phyloP scores from a whole-genome alignment of 2,888 invertebrate species.

The Baccha elongata region DNA sequence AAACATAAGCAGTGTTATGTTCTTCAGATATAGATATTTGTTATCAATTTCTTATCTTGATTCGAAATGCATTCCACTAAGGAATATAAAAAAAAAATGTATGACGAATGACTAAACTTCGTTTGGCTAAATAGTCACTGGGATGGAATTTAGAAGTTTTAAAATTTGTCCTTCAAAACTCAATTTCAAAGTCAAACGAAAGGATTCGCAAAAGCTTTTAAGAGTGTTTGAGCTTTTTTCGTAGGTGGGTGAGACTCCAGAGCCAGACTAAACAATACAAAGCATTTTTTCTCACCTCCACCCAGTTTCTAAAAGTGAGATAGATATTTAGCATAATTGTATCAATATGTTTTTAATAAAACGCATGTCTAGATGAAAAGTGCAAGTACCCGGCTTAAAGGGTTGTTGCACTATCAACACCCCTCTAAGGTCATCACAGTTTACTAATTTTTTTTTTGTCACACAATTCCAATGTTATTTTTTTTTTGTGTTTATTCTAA shows the following conservation, averaged over 20 bases:
- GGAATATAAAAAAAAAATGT: background rate
- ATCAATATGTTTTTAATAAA: background rate
- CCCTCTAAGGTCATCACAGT: constrained; percentile 61
- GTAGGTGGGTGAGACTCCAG: constrained; percentile 14
- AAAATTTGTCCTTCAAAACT: constrained; percentile 74
- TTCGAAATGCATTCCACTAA: background rate
- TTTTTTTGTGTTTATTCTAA: too few species aligned
- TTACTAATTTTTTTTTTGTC: background rate
- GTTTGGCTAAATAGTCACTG: constrained; percentile 3
- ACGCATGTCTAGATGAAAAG: constrained; percentile 72
- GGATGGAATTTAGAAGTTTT: background rate
- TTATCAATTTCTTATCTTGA: constrained; percentile 7
- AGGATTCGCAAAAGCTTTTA: constrained; percentile 53
- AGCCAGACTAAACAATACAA: constrained; percentile 2
- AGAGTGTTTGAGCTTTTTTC: constrained; percentile 48
- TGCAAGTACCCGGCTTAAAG: constrained; percentile 71
- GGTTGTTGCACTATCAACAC: constrained; percentile 68
- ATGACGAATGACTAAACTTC: background rate
- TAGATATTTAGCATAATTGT: background rate
- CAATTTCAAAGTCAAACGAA: constrained; percentile 74
- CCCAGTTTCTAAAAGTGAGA: constrained; percentile 22
- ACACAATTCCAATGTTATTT: too few species aligned
- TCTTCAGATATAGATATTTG: background rate
- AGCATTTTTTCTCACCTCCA: constrained; percentile 2
- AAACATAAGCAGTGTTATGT: too few species aligned